phyloP scores from a whole-genome alignment of 2,797 vertebrate species.

The Chlorospingus semifuscus region DNA sequence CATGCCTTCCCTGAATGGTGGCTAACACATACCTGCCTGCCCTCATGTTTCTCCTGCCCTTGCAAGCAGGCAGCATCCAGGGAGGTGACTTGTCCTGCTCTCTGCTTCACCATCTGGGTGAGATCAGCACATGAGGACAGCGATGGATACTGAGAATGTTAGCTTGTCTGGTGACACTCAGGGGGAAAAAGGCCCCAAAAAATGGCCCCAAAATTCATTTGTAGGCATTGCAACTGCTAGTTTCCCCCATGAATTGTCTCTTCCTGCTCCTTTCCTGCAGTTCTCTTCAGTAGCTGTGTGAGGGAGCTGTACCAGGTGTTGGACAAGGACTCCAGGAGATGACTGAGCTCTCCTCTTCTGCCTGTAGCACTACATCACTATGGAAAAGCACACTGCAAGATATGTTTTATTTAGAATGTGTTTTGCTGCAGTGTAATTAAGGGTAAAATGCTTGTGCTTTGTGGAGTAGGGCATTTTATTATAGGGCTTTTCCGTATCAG shows the following conservation, averaged over 20 bases:
- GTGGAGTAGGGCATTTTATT: neutral
- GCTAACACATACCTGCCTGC: fast-evolving
- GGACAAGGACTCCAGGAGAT: neutral
- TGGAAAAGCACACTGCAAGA: neutral
- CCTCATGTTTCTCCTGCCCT: neutral
- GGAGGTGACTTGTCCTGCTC: neutral
- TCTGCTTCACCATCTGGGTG: neutral
- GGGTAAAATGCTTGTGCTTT: neutral
- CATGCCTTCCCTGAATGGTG: neutral
- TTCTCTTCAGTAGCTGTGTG: neutral
- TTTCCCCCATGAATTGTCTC: neutral
- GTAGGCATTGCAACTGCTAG: neutral
- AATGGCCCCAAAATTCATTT: neutral
- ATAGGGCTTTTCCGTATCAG: neutral
- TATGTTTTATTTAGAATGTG: neutral
- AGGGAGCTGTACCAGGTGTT: neutral
- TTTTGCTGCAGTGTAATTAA: neutral
- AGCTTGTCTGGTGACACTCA: neutral
- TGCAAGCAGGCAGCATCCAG: neutral
- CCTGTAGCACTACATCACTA: neutral
- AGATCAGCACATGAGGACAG: fast-evolving
- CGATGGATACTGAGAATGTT: fast-evolving
- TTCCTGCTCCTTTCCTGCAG: neutral
- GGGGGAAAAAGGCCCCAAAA: neutral
- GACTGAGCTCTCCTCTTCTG: neutral